Base-by-base conservation (phyloP, 2,888 invertebrate genomes). In the Tachystola acroxantha region DNA sequence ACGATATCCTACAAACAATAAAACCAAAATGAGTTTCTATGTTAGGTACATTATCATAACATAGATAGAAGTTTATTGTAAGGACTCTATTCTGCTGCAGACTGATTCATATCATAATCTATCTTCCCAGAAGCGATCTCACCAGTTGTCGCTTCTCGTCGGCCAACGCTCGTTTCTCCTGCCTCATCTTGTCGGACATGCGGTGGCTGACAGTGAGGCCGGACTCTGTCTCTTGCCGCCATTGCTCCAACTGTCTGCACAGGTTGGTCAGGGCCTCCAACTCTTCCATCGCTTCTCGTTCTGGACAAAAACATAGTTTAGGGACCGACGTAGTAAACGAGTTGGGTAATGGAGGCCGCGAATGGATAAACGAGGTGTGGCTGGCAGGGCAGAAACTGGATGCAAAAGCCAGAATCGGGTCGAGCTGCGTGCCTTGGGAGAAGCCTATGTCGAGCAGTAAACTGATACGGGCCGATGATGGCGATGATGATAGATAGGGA, bases 221-320 rank as follows among this genome's bases (percentile, higher is more conserved):
- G 0, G 89, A 88, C 39, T 91, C 89, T 0, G 92, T 87, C 54
- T 91, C 91, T 9, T 86, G 77, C 42, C 92, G 90, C 90, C 91
- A 92, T 30, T 87, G 56, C 10, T 85, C 77, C 55, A 93, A 81
- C 58, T 91, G 91, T 6, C 77, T 73, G 40, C 90, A 85, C 3
- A 92, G 66, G 1, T 86, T 64, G 3, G 82, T 76, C 13, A 91
- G 66, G 0, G 89, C 88, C 47, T 91, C 90, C 34, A 91, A 51
- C 57, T 92, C 91, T 33, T 85, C 78, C 1, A 75, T 76, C 2
- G 90, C 57, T 52, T 90, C 89, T 2, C 86, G 71, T 61, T 90
- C 91, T 89, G 39, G 14, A 26, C 26, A 7, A 10, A 24, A n/a
- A 34, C 14, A 10, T 27, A 27, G 10, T n/a, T n/a, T n/a, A n/a